These are phyloP conservation scores for Meriones unguiculatus DNA, from an alignment of 2,113 vertebrate species.

Conservation along the genomic window DNA sequence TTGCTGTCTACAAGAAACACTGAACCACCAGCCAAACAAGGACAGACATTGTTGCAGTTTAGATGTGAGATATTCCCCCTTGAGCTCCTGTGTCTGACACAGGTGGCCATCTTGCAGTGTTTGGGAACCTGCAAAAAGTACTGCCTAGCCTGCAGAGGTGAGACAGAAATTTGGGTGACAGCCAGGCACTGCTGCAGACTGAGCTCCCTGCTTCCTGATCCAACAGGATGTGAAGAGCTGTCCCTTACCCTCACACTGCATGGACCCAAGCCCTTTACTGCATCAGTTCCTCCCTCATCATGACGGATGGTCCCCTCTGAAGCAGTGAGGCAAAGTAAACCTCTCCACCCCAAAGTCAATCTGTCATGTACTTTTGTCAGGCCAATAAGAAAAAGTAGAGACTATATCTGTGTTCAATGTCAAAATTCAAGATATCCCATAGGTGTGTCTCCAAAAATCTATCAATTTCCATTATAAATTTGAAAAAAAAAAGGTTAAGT, in stretches of 20 bases:
- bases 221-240: neutral
- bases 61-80: neutral
- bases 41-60: neutral
- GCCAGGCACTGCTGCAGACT: neutral
- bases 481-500: neutral
- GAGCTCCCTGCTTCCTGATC: neutral
- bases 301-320: neutral
- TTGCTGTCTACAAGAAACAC: neutral
- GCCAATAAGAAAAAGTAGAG: neutral
- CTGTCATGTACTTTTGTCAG: neutral
- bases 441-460: neutral
- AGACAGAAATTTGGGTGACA: neutral
- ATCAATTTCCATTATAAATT: neutral
- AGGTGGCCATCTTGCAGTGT: neutral
- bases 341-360: neutral
- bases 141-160: neutral
- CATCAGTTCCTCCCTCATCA: too few species aligned
- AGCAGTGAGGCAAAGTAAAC: neutral
- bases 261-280: neutral
- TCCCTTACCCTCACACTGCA: neutral
- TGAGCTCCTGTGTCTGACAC: neutral
- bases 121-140: neutral
- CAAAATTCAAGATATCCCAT: neutral
- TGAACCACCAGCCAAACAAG: neutral
- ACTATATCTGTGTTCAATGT: neutral